These are phyloP conservation scores for Malacosoma neustria DNA, from an alignment of 2,888 invertebrate genomes.

Conservation along the genomic window DNA sequence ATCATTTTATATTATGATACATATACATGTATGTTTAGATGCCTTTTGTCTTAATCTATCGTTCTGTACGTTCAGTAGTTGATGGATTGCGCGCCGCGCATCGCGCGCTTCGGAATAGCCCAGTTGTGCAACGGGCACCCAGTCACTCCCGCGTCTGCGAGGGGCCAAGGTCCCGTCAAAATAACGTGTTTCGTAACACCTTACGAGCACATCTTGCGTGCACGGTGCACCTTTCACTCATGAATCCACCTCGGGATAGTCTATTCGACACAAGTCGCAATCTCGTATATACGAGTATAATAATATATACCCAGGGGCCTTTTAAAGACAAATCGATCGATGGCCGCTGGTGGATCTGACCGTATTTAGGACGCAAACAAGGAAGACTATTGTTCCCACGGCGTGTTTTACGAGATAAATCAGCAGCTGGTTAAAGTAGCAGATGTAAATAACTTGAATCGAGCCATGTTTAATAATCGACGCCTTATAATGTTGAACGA, in stretches of 20 bases:
- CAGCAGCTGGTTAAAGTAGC: not conserved
- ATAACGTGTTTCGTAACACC: not conserved
- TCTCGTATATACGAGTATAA: too few relatives aligned
- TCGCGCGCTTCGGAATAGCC: conserved; percentile 51
- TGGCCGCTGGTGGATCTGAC: too few relatives aligned
- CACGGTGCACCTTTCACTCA: not conserved
- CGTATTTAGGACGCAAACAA: not conserved
- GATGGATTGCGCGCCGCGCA: conserved; percentile 31
- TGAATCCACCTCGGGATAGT: not conserved
- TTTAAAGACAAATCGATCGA: too few relatives aligned
- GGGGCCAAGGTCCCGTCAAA: conserved; percentile 29
- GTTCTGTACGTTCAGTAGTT: conserved; percentile 13
- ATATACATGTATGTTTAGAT: too few relatives aligned
- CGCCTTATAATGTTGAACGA: not conserved
- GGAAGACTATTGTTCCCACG: not conserved
- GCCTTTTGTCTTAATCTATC: too few relatives aligned
- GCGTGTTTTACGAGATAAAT: not conserved
- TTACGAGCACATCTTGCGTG: not conserved
- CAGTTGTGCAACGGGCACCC: conserved; percentile 40
- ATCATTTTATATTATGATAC: too few relatives aligned
- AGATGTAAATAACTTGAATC: not conserved
- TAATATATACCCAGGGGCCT: too few relatives aligned
- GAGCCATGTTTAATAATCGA: not conserved
- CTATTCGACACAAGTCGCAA: not conserved
- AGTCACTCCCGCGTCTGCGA: conserved; percentile 17